These are phyloP conservation scores for Phalanger gymnotis DNA, from an alignment of 2,797 vertebrate species.

Conservation along the genomic window DNA sequence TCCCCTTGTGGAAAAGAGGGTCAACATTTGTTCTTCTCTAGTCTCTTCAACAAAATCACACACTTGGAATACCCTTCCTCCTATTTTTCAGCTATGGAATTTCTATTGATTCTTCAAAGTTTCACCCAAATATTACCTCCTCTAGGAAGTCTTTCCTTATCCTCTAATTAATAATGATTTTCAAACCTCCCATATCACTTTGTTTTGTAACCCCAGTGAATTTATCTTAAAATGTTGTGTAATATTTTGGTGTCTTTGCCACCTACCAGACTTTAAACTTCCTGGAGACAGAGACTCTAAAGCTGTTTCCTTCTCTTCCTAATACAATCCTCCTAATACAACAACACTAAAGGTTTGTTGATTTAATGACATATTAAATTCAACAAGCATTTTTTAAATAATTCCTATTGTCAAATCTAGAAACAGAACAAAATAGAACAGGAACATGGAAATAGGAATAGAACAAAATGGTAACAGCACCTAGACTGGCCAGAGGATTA, in stretches of 20 bases:
- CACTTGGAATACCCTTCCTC: neutral
- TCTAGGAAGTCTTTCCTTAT: neutral
- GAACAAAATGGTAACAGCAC: neutral
- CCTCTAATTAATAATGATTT: neutral
- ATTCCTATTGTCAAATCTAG: neutral
- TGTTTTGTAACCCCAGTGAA: neutral
- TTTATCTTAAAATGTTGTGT: neutral
- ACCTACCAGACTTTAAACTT: neutral
- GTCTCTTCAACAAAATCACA: neutral
- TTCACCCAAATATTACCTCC: neutral
- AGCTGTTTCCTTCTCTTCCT: neutral
- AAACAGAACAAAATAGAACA: neutral
- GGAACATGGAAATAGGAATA: no score
- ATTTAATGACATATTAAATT: neutral
- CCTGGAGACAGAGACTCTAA: neutral
- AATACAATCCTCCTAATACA: neutral
- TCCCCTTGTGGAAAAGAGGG: neutral
- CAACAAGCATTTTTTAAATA: no score
- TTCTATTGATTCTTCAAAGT: neutral
- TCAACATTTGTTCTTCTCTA: neutral
- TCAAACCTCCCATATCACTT: neutral
- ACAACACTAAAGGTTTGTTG: neutral
- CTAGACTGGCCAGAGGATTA: neutral
- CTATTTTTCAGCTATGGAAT: neutral
- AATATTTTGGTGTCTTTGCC: neutral